Base-by-base conservation (phyloP, 2,113 vertebrate genomes). In the Meriones unguiculatus region DNA sequence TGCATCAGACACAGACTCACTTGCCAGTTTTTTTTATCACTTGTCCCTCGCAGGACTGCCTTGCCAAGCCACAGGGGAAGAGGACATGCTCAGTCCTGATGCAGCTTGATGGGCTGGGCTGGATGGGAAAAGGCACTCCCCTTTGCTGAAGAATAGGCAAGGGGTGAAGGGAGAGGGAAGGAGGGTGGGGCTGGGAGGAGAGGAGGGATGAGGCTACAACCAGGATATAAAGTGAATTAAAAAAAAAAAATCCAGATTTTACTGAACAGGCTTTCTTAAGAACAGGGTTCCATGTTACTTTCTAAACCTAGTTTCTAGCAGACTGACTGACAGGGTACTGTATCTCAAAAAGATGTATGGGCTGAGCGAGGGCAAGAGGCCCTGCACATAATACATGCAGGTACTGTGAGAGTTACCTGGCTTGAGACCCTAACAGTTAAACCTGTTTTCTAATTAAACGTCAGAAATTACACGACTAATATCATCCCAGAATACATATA, bases 391-490 rank as follows among this genome's bases (percentile, higher is more conserved):
- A 70, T 5, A 95, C 17, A 89, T 46, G 30, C 67, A 91, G 32
- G 90, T 87, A 91, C 52, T 75, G 50, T 35, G 54, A 97, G 81
- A 75, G 41, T 59, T 91, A 72, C 24, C 75, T 38, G 32, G 73
- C 64, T 82, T 94, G 14, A 73, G 24, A 88, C 7, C 50, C 65
- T 94, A 89, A 91, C 76, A 72, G n/a, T 35, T 24, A 76, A 92
- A 96, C 89, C 73, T 90, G 67, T 18, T 95, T 92, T 91, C 38
- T 82, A 86, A 96, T 91, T 96, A 92, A 97, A 81, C 6, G 65
- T 52, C 6, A 69, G 70, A 93, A 93, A 69, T 92, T 89, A 91
- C 90, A 91, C 50, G 90, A 94, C 89, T 89, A 97, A 52, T 89
- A 94, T 50, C 67, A 84, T 84, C 57, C 41, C 77, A 65, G 90